Base-by-base conservation (phyloP, 2,888 invertebrate genomes). In the Metellina segmentata region DNA sequence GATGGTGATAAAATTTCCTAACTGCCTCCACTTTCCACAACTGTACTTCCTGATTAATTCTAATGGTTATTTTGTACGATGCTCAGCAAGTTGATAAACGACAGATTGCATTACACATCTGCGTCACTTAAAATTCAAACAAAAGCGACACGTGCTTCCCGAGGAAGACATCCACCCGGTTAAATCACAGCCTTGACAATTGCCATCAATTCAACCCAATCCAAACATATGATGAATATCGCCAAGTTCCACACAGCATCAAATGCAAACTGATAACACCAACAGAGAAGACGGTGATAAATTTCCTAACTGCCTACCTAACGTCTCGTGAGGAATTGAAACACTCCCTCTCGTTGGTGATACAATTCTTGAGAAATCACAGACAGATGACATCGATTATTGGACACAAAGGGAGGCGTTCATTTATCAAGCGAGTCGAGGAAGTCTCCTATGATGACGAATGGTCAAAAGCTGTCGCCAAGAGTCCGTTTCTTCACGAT, bases 341-440 rank as follows among this genome's bases (percentile, higher is more conserved):
- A 34, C 69, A 81, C 20, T 61, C 20, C 34, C 16, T 48, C 51
- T 19, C 52, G 16, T 20, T 13, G 20, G 69, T 20, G 69, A 69
- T 69, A 34, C 69, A 34, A 81, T 81, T 20, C 69, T 53, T 81
- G 69, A 69, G 69, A 69, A 81, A 53, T 69, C 69, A 11, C 11
- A n/a, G 81, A 69, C 81, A 81, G 81, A 61, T 81, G 81, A 81
- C 69, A 69, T 81, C 69, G 81, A 81, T 81, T 81, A 81, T 81
- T 81, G 81, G 20, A 11, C 61, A 81, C 69, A 81, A 81, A 81
- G 53, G 81, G 81, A 53, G n/a, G 49, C 79, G 16, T 20, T 20
- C 81, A 81, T 81, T 81, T 69, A 61, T 81, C 81, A 81, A 48
- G 61, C 34, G 7, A 9, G 20, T 34, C 20, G 6, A 16, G 11